Evolutionary conservation across 2,888 invertebrate genomes (phyloP).

Genomic region (Dynastes tityus): DNA sequence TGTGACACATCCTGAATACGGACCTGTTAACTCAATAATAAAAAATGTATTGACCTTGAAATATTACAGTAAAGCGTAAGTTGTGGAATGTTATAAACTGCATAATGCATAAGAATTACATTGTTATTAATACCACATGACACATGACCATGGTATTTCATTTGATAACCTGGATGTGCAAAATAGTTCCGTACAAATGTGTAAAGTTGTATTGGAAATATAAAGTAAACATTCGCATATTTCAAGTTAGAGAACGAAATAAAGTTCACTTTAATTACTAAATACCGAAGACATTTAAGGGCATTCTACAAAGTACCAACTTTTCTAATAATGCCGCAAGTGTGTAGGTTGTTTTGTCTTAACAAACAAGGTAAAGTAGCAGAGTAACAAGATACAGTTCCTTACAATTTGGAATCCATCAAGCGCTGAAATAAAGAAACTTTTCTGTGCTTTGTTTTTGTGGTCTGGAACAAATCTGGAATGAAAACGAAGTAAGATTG

Average conservation of each 20-base stretch:
- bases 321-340: conserved; percentile 43
- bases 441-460: conserved; percentile 25
- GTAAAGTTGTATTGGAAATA: background rate
- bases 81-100: no score
- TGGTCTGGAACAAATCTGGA: background rate
- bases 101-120: no score
- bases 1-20: no score
- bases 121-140: no score
- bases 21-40: no score
- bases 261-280: conserved; percentile 36
- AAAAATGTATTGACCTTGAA: no score
- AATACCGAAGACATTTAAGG: conserved; percentile 36
- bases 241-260: background rate
- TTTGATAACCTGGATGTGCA: no score
- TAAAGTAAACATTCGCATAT: background rate
- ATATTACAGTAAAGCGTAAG: no score
- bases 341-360: conserved; percentile 24
- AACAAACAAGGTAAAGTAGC: conserved; percentile 39
- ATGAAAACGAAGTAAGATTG: conserved; percentile 9
- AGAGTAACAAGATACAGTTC: conserved; percentile 35
- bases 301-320: conserved; percentile 36
- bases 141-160: no score
- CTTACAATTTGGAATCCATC: conserved; percentile 41
- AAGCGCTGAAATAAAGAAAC: conserved; percentile 32
- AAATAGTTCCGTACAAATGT: background rate